A percentile compares a stretch with the other conserved stretches of the same genome.
Conservation (phyloP, 2,113 vertebrate genomes). For the Archilochus colubris region DNA sequence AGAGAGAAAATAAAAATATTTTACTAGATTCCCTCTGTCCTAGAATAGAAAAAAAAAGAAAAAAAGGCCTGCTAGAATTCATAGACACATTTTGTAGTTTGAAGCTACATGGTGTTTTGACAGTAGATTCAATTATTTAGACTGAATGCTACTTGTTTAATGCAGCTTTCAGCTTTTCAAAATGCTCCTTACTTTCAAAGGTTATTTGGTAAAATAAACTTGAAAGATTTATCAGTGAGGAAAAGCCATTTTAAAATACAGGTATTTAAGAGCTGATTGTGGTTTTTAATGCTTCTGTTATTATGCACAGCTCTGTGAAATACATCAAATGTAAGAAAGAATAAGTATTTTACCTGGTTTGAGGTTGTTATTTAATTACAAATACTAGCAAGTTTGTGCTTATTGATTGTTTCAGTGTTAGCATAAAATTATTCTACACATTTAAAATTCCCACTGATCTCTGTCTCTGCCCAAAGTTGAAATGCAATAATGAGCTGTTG, state of each 20-base stretch:
- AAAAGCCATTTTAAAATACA: neutral
- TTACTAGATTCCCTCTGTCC: neutral
- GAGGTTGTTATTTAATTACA: neutral
- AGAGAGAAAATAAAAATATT: neutral
- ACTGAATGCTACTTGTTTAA: neutral
- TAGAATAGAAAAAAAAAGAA: neutral
- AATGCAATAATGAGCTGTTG: neutral
- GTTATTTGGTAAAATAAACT: neutral
- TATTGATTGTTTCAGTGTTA: neutral
- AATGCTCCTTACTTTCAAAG: neutral
- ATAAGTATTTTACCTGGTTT: neutral
- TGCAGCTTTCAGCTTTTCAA: neutral
- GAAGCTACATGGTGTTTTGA: neutral
- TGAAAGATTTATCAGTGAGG: neutral
- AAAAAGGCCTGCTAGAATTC: neutral
- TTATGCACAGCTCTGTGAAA: neutral
- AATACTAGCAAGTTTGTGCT: neutral
- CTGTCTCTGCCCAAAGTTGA: neutral
- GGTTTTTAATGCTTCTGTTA: neutral
- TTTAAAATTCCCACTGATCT: neutral
- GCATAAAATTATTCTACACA: neutral
- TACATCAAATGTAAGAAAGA: neutral
- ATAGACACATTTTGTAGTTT: neutral
- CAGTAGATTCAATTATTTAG: neutral
- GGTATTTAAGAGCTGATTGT: neutral